A percentile compares a stretch with the other conserved stretches of the same genome.
These are phyloP conservation scores for Poeciliopsis prolifica DNA, from an alignment of 2,113 vertebrate genomes.

Conservation along the genomic window DNA sequence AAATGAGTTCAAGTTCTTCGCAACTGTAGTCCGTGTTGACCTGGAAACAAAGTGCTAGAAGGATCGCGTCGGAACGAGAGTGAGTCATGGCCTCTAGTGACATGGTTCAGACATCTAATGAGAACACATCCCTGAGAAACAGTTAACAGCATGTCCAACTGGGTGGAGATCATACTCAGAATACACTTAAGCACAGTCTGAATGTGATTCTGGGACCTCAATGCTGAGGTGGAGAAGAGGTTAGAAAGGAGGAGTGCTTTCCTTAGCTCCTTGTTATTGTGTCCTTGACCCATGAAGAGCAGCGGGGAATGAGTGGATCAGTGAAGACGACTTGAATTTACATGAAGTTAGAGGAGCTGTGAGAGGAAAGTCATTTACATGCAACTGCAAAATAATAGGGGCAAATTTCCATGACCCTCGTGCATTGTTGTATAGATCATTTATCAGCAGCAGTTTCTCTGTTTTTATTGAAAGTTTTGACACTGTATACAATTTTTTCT, in stretches of 20 bases:
- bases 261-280: neutral
- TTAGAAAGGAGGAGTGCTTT: neutral
- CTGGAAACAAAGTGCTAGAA: neutral
- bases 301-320: neutral
- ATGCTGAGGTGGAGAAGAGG: neutral
- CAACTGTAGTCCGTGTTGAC: too few species aligned
- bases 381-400: too few species aligned
- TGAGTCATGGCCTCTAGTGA: neutral
- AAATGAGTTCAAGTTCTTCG: neutral
- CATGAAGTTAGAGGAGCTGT: too few species aligned
- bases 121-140: neutral
- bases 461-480: too few species aligned
- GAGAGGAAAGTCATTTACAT: too few species aligned
- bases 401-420: too few species aligned
- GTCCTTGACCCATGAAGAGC: neutral
- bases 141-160: constrained; percentile 5
- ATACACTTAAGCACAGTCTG: constrained; percentile 1
- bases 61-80: neutral
- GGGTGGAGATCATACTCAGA: constrained; percentile 2
- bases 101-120: too few species aligned
- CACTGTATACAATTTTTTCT: too few species aligned
- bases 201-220: neutral
- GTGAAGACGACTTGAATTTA: too few species aligned
- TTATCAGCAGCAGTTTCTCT: too few species aligned
- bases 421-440: too few species aligned